Conservation (phyloP, 2,888 invertebrate genomes). For the Dryobotodes eremita region DNA sequence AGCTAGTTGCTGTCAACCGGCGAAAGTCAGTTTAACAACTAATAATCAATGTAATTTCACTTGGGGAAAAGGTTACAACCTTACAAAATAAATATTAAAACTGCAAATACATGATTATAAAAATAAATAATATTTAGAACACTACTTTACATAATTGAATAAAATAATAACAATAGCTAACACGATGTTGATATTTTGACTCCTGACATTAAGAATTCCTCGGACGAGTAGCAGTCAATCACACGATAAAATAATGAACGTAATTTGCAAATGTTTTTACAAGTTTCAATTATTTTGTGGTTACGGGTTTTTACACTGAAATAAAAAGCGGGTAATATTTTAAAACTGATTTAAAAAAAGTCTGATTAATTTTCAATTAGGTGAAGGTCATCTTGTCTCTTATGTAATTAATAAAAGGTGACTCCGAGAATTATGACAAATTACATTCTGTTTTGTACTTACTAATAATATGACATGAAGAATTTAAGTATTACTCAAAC, state of each 20-base stretch:
- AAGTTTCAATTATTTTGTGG: slow-evolving; percentile 34
- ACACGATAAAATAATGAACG: slow-evolving; percentile 17
- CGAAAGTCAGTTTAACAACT: no score
- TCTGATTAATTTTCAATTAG: neutral
- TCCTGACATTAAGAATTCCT: slow-evolving; percentile 40
- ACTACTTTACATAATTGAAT: no score
- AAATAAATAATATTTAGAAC: no score
- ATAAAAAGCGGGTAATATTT: slow-evolving; percentile 10
- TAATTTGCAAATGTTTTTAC: slow-evolving; percentile 32
- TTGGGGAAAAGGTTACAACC: no score
- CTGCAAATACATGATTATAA: no score
- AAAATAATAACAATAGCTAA: no score
- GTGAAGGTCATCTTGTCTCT: neutral
- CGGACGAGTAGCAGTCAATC: slow-evolving; percentile 20
- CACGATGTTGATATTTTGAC: slow-evolving; percentile 20
- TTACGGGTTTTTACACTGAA: slow-evolving; percentile 28
- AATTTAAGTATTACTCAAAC: no score
- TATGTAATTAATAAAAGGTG: neutral
- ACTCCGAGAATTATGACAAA: neutral
- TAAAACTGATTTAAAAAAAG: neutral
- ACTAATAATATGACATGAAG: no score
- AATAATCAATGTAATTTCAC: no score
- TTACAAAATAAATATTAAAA: no score
- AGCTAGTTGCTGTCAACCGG: no score
- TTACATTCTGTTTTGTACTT: neutral